phyloP scores from a whole-genome alignment of 2,113 vertebrate genomes.

The Scartelaos histophorus region DNA sequence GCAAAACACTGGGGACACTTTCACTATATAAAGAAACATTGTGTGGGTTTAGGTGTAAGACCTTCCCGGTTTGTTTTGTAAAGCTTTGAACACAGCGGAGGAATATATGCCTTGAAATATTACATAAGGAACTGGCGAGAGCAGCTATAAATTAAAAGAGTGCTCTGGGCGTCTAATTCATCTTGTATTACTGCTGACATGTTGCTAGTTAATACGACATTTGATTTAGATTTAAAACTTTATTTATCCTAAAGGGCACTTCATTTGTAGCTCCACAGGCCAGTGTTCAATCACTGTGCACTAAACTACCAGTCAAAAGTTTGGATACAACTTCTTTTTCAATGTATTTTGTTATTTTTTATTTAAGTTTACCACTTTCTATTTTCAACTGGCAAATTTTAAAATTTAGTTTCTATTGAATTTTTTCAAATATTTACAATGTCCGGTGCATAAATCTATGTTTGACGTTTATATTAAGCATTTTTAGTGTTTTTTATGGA shows the following conservation, averaged over 20 bases:
- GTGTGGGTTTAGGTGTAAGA: slow-evolving; percentile 12
- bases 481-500: too few relatives aligned
- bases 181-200: background rate
- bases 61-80: slow-evolving; percentile 1
- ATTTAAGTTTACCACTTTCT: too few relatives aligned
- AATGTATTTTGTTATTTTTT: too few relatives aligned
- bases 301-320: too few relatives aligned
- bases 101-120: background rate
- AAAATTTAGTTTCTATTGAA: too few relatives aligned
- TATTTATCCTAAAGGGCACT: background rate
- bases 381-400: too few relatives aligned
- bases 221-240: background rate
- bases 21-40: slow-evolving; percentile 14
- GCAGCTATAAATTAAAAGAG: background rate
- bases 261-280: too few relatives aligned
- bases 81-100: slow-evolving; percentile 5
- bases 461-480: too few relatives aligned
- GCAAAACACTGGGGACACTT: slow-evolving; percentile 11
- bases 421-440: too few relatives aligned
- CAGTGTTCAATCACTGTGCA: too few relatives aligned
- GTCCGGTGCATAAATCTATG: too few relatives aligned
- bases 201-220: background rate
- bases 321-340: too few relatives aligned
- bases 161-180: background rate
- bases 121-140: slow-evolving; percentile 5